Evolutionary conservation across 2,113 vertebrate species (phyloP), one percentile per base, ranked within the genome.

Genomic region (Strigops habroptila): DNA sequence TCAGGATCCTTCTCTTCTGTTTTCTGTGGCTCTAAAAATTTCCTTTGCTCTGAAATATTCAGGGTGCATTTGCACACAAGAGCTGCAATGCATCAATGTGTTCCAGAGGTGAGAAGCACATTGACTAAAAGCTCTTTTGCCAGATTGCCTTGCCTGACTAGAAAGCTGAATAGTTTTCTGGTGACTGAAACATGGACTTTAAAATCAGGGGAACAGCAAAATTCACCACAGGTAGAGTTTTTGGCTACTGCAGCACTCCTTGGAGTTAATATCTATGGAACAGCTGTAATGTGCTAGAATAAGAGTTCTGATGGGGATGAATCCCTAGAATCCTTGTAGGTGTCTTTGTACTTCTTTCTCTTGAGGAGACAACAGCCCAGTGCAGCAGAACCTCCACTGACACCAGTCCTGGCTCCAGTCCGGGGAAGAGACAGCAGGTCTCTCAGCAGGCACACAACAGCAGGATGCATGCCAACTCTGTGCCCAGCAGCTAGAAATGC

Each of bases 401-500:
- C 11, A 60, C 24, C 22, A 31, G 35, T 24, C n/a, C 70, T 57
- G 71, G 31, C 16, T 18, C 8, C 70, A 33, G 52, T 22, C 19
- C 31, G 8, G 18, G 31, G 57, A 65, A 53, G 31, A 33, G 35
- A 44, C 31, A 48, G 30, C 52, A 67, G 64, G 17, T 82, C 41
- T 78, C 39, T 13, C 28, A 41, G 18, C 4, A 0, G 33, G 43
- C 62, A 25, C 8, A 9, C 0, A 0, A 51, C 39, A 84, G 31
- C 31, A 67, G 35, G 25, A 37, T 30, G 18, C 24, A 28, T 2
- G 0, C 18, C 51, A 77, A 33, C 74, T 23, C 49, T 37, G 31
- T 22, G n/a, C 46, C 68, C 63, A 49, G 41, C 44, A 65, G 53
- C 44, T 31, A 82, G 78, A 85, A 87, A 79, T 0, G 1, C 31